Evolutionary conservation across 2,797 vertebrate genomes (phyloP), one percentile per base, ranked within the genome.

Genomic region (Enteromius viviparus): DNA sequence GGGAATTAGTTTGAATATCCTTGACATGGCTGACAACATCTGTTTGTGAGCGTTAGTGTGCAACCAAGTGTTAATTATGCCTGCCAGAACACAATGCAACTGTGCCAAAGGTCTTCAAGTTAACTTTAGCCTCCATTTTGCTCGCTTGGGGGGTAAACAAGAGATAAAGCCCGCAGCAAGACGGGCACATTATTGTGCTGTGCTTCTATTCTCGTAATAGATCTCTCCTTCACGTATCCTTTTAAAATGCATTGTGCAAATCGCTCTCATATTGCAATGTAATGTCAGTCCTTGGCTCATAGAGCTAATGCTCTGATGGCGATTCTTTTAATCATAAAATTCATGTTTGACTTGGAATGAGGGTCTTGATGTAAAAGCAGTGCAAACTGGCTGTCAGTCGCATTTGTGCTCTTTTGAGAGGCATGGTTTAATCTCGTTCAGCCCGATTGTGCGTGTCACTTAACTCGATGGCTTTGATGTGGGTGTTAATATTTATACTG

Each of bases 91-190:
- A 92, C 81, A 92, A 34, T 85, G 86, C 87, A 92, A 49, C 82
- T 84, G 65, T 90, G 89, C 89, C 92, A 89, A 92, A 93, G 91
- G 91, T 93, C 92, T 87, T 81, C 2, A 90, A 92, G 88, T 89
- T 90, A 85, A 87, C 82, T 76, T 82, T 64, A 80, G 60, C 78
- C 78, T 68, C 71, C 64, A 42, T 82, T 80, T 78, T 89, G 84
- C 32, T 83, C 77, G 92, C 93, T 94, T 49, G 86, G 15, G 92
- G 93, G 92, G 90, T 95, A 94, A 95, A 94, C 93, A 94, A 92
- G 90, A 72, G 78, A 76, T 49, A 87, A 83, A 85, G 82, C 92
- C 87, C 17, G 42, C 88, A 89, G 90, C 90, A 58, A 91, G 83
- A 88, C 87, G 91, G 91, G 87, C 88, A 88, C 85, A 91, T 94